These are phyloP conservation scores for Corydoras maculifer DNA, from an alignment of 2,113 vertebrate species.

Conservation along the genomic window DNA sequence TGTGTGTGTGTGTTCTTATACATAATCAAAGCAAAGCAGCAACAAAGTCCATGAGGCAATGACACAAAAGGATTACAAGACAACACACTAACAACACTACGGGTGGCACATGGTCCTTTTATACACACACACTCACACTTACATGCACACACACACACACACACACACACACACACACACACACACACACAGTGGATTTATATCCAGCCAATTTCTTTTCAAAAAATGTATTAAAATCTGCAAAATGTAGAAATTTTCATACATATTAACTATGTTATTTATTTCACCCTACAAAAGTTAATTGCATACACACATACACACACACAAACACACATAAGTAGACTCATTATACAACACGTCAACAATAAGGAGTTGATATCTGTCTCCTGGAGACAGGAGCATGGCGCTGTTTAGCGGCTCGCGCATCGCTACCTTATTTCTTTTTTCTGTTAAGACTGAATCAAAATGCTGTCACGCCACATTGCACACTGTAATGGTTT, in stretches of 20 bases:
- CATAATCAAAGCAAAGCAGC: slow-evolving; percentile 49
- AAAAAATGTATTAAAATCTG: no score
- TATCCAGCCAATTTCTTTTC: no score
- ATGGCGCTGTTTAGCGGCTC: not conserved
- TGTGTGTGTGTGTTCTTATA: no score
- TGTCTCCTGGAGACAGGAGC: not conserved
- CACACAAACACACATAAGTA: not conserved
- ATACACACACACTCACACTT: slow-evolving; percentile 8
- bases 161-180: slow-evolving; percentile 16
- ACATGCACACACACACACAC: not conserved
- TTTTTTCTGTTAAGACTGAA: slow-evolving; percentile 17
- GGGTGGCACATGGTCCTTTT: no score
- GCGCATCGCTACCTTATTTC: not conserved
- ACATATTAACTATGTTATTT: no score
- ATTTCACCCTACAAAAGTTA: no score
- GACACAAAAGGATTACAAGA: slow-evolving; percentile 8
- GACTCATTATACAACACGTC: no score
- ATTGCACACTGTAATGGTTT: slow-evolving; percentile 32
- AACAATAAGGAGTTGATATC: not conserved
- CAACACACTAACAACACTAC: not conserved
- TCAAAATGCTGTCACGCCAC: slow-evolving; percentile 36
- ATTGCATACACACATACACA: no score
- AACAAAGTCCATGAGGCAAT: slow-evolving; percentile 27
- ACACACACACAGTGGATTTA: not conserved
- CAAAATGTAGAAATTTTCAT: no score